Percentiles rank a stretch among this genome's conserved stretches.
These are phyloP conservation scores for Caenorhabditis drosophilae DNA, from an alignment of 2,888 invertebrate genomes.

Conservation along the genomic window DNA sequence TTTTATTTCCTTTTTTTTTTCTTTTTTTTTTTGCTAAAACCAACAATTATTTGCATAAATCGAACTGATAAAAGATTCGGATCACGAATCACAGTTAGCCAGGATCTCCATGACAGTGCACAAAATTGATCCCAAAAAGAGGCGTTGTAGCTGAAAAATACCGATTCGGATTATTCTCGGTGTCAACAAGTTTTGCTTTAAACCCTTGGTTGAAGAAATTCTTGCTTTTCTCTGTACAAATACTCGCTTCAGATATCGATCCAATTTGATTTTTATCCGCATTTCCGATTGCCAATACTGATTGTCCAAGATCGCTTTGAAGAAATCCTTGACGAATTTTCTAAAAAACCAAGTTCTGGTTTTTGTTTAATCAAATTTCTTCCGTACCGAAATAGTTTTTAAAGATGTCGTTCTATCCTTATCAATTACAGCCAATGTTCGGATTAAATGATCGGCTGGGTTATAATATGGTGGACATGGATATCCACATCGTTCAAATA, in stretches of 20 bases:
- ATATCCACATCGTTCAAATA: slow-evolving; percentile 74
- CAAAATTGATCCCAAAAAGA: slow-evolving; percentile 42
- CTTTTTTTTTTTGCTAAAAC: too few species aligned
- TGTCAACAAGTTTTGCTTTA: too few species aligned
- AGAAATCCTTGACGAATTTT: slow-evolving; percentile 59
- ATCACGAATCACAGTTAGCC: slow-evolving; percentile 73
- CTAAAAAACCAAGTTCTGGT: slow-evolving; percentile 20
- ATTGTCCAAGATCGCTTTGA: slow-evolving; percentile 40
- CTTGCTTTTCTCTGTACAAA: slow-evolving; percentile 38
- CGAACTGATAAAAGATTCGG: slow-evolving; percentile 86
- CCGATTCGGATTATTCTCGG: too few species aligned
- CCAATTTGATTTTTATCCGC: slow-evolving; percentile 24
- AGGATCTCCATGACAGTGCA: slow-evolving; percentile 75
- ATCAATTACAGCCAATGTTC: slow-evolving; percentile 61
- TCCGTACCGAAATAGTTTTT: slow-evolving; percentile 44
- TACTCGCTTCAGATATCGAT: slow-evolving; percentile 3
- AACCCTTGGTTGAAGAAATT: slow-evolving; percentile 49
- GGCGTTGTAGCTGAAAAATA: slow-evolving; percentile 49
- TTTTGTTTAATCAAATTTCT: not conserved
- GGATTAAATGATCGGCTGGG: slow-evolving; percentile 70
- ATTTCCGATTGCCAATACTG: slow-evolving; percentile 42
- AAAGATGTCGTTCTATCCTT: slow-evolving; percentile 42
- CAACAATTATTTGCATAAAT: slow-evolving; percentile 85
- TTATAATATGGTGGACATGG: slow-evolving; percentile 68
- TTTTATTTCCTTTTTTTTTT: too few species aligned